Evolutionary conservation across 2,888 invertebrate genomes (phyloP), one percentile per base, ranked within the genome.

Genomic region (Netelia virgata): DNA sequence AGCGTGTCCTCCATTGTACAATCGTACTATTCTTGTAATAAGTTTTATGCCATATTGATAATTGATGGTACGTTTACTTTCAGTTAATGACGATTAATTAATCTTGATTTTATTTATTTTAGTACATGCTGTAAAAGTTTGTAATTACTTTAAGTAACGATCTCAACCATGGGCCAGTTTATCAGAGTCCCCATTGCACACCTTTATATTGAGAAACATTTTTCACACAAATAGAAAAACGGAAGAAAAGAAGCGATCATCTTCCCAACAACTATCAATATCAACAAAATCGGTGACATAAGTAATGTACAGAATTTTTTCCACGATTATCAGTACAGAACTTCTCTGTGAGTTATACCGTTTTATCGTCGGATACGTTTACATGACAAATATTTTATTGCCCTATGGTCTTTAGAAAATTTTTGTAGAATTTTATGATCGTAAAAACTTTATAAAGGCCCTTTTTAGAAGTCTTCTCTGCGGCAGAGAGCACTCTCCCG

Each of bases 281-380:
- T 72, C 83, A 73, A 23, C 36, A 75, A 72, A 53, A 73, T 74
- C 73, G 23, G 68, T 64, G 73, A 69, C 68, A 68, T 66, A 84
- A 80, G 68, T 53, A 77, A 76, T 80, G 81, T 77, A 84, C 61
- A 81, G 61, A 80, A 64, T 68, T 74, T 72, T 83, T 72, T 68
- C 20, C 79, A 63, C 69, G 18, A 43, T 83, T 63, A 47, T 47
- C 73, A 70, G 68, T 79, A 50, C 57, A 50, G 70, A 66, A 68
- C 36, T 74, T 41, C 36, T 23, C 59, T 69, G 57, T 59, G 75
- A 47, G 57, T 59, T 79, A 41, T 64, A 83, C 70, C 50, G 50
- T 75, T 75, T 75, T 64, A 75, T 69, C 68, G 55, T 79, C 41
- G 1, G 20, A 79, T 43, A 41, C 20, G 20, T 83, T 50, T 72